Evolutionary conservation across 2,888 invertebrate genomes (phyloP).

Genomic region (Agrotis exclamationis): DNA sequence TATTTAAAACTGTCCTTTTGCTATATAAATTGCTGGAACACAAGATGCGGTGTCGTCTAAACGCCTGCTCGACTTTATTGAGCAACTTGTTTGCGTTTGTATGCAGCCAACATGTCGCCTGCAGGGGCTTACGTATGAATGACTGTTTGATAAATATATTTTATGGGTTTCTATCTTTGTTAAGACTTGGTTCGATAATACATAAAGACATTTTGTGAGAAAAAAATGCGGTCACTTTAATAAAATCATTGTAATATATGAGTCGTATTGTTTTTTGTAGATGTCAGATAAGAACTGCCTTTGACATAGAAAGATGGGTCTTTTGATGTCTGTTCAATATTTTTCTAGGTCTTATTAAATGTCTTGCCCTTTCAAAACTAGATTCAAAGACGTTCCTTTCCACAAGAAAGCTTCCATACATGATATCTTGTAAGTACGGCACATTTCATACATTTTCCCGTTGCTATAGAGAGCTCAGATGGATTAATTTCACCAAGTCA

Average conservation of each 20-base stretch:
- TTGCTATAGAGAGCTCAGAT: conserved; percentile 80
- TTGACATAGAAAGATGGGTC: too few species aligned
- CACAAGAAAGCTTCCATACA: conserved; percentile 18
- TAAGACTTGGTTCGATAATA: conserved; percentile 4
- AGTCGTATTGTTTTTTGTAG: background rate
- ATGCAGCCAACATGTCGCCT: conserved; percentile 56
- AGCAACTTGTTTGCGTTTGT: conserved; percentile 73
- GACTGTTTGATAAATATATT: conserved; percentile 43
- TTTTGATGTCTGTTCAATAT: background rate
- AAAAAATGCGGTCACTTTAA: background rate
- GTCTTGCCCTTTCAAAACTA: background rate
- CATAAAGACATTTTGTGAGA: background rate
- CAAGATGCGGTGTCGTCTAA: conserved; percentile 63
- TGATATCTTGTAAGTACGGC: conserved; percentile 29
- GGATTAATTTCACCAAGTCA: conserved; percentile 88
- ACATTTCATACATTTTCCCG: conserved; percentile 80
- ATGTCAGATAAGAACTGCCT: background rate
- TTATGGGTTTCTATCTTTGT: background rate
- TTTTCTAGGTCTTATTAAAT: background rate
- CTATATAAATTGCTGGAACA: conserved; percentile 64
- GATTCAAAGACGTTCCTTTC: conserved; percentile 17
- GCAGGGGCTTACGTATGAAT: conserved; percentile 57
- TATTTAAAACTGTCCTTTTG: conserved; percentile 71
- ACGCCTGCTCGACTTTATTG: conserved; percentile 75
- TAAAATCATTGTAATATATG: too few species aligned